These are phyloP conservation scores for Drosophila ambigua DNA, from an alignment of 1,140 invertebrate genomes.

Conservation along the genomic window DNA sequence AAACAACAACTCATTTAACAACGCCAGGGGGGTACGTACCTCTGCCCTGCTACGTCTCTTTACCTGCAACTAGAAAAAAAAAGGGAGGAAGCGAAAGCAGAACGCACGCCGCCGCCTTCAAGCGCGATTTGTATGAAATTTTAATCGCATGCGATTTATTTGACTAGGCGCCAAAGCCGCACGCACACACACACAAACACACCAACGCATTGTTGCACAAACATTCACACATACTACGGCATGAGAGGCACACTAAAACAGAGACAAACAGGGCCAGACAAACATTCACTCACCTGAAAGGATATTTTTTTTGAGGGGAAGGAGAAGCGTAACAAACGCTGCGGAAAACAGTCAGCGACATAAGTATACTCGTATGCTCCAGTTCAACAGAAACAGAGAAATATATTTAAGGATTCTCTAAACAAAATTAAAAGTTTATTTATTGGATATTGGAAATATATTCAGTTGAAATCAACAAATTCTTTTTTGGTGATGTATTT, in stretches of 20 bases:
- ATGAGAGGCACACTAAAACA: constrained; percentile 6
- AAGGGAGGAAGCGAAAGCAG: constrained; percentile 16
- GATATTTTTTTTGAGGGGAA: too few relatives aligned
- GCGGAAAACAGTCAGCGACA: too few relatives aligned
- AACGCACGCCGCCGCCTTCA: constrained; percentile 39
- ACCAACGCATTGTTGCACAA: constrained; percentile 12
- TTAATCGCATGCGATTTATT: constrained; percentile 78
- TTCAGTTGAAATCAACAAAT: too few relatives aligned
- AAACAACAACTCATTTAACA: constrained; percentile 77
- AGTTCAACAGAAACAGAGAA: too few relatives aligned
- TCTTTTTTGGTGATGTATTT: too few relatives aligned
- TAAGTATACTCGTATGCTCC: too few relatives aligned
- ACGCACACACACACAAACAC: constrained; percentile 14
- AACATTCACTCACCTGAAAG: constrained; percentile 24
- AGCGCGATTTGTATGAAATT: constrained; percentile 63
- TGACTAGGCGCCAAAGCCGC: constrained; percentile 57
- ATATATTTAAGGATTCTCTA: too few relatives aligned
- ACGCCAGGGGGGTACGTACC: constrained; percentile 19
- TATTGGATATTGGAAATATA: too few relatives aligned
- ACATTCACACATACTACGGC: constrained; percentile 13
- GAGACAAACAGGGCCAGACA: background rate
- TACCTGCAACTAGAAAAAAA: constrained; percentile 44
- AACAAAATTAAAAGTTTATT: too few relatives aligned
- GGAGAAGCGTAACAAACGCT: constrained; percentile 6
- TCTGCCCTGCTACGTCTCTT: background rate